Evolutionary conservation across 2,113 vertebrate genomes (phyloP), one percentile per base, ranked within the genome.

Genomic region (Taurulus bubalis): DNA sequence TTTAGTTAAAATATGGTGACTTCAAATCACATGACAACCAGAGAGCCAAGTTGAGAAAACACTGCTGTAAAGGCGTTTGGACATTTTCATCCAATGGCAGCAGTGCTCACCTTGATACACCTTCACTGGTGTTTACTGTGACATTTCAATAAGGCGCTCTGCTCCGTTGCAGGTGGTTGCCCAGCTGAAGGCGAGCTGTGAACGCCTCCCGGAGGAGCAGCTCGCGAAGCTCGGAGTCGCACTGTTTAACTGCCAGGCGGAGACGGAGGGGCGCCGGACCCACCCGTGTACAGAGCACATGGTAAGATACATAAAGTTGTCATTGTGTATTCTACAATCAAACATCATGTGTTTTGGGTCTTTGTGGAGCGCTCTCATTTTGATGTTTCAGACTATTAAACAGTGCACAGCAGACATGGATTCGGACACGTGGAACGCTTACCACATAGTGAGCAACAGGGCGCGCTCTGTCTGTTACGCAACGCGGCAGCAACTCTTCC

Each of bases 391-490:
- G 96, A 83, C 92, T 0, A 80, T 97, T 3, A 95, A 93, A 11
- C 92, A 95, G 53, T 97, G 96, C 26, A 97, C 96, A 2, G 84
- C 85, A 0, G 79, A 87, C 32, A 96, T 96, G 96, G 96, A 97
- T 59, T 77, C 95, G 0, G 95, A 96, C 87, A 96, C 96, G 0
- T 96, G 96, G 96, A 97, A 95, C 0, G 95, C 96, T 0, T 97
- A 97, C 84, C 96, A 96, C 86, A 96, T 96, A 0, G 94, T 97
- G 67, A 96, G 96, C 84, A 96, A 96, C 91, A 84, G 96, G 36
- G 96, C 95, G 0, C 95, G 95, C 11, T 92, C 96, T 0, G 95
- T 96, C 40, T 97, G 96, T 87, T 96, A 96, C 2, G 88, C 95
- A 4, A 92, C 92, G 0, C 95, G 95, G 38, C 96, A 97, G 93